Conservation (phyloP, 2,797 vertebrate genomes). For the Aulostomus chinensis region DNA sequence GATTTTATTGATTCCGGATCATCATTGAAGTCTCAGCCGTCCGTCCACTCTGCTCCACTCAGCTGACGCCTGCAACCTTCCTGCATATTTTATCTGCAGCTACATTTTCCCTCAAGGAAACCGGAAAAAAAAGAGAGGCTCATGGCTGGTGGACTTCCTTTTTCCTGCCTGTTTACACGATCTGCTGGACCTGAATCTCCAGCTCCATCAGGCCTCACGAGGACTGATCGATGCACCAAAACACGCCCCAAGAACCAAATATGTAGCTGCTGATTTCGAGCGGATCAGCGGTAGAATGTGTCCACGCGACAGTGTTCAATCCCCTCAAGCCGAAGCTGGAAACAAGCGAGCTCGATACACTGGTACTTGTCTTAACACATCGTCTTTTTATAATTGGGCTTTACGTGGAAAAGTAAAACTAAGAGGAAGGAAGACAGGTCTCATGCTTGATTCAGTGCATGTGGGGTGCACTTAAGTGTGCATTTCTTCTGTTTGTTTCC, state of each 20-base stretch:
- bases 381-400: constrained; percentile 31
- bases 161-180: constrained; percentile 59
- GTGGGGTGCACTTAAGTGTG: constrained; percentile 48
- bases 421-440: constrained; percentile 45
- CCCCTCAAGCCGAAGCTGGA: constrained; percentile 33
- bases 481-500: constrained; percentile 48
- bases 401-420: constrained; percentile 39
- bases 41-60: constrained; percentile 72
- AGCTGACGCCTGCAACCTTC: constrained; percentile 58
- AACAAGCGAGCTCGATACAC: constrained; percentile 50
- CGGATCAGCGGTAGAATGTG: constrained; percentile 42
- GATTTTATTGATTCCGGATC: constrained; percentile 57
- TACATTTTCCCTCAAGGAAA: constrained; percentile 44
- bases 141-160: constrained; percentile 47
- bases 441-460: constrained; percentile 61
- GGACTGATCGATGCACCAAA: constrained; percentile 57
- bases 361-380: constrained; percentile 65
- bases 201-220: constrained; percentile 16
- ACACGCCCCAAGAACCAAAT: constrained; percentile 58
- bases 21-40: constrained; percentile 66
- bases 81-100: constrained; percentile 50
- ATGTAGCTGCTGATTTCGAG: constrained; percentile 25
- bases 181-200: constrained; percentile 34
- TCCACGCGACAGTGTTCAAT: constrained; percentile 25
- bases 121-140: constrained; percentile 22